Base-by-base conservation (phyloP, 2,888 invertebrate species). In the Cheilosia variabilis region DNA sequence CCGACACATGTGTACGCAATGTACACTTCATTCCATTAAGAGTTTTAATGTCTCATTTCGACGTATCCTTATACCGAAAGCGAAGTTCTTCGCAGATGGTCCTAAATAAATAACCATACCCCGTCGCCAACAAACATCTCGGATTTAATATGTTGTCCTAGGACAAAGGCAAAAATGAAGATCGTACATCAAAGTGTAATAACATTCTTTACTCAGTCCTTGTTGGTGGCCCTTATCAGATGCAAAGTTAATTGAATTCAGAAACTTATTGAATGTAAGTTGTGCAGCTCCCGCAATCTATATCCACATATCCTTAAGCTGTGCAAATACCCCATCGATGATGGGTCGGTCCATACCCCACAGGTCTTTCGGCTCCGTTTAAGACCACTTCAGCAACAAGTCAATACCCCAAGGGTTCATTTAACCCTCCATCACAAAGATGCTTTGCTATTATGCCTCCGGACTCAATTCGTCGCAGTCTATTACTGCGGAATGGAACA, bases 381-480 rank as follows among this genome's bases (percentile, higher is more conserved):
- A 84, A 68, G 75, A 37, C 24, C 60, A 80, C 71, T 72, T 69
- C 52, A 66, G 84, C 80, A 86, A 80, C 84, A 86, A 80, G 84
- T 86, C 84, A 86, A 86, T 80, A 86, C 69, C 84, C 84, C 34
- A 71, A 66, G 84, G 84, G 84, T 86, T 86, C 84, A 86, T 80
- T 86, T 86, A 86, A 86, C 84, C 76, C 60, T 71, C 69, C 17
- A 71, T 71, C 76, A 80, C 60, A 80, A 57, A 76, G 76, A 72
- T 65, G 47, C 63, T 71, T 27, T 68, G 75, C 62, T 72, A 68
- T 57, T 78, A 47, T 69, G 73, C 73, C 65, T 73, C 50, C 57
- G 50, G 78, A 55, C 41, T 72, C 50, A 79, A 75, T 69, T 69
- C 79, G 65, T 58, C 9, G 31, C 62, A 63, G 31, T 47, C 24